Conservation (phyloP, 2,888 invertebrate genomes). For the Pseudococcus longispinus region DNA sequence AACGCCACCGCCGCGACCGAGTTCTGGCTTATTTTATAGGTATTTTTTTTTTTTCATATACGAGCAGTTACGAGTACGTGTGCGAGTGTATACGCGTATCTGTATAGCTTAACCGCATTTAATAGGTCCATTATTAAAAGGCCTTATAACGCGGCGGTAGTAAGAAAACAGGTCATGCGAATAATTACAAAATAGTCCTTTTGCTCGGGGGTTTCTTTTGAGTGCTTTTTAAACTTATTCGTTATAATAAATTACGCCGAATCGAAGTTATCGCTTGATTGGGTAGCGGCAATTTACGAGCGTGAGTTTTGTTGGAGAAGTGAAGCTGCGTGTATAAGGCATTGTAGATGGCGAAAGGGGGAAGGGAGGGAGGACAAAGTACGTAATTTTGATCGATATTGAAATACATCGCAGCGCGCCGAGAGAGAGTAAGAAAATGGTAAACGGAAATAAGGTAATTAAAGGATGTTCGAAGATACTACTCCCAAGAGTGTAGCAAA, state of each 20-base stretch:
- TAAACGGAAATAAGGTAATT: conserved; percentile 25
- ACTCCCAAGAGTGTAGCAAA: conserved; percentile 31
- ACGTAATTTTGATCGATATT: conserved; percentile 25
- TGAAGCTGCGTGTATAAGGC: background rate
- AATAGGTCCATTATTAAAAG: conserved; percentile 34
- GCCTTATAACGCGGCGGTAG: conserved; percentile 28
- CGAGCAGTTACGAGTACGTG: background rate
- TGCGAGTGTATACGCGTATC: background rate
- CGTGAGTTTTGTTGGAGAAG: background rate
- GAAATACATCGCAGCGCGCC: background rate
- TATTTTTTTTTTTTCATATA: background rate
- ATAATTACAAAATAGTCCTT: conserved; percentile 45
- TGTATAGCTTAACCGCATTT: conserved; percentile 5
- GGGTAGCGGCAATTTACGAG: conserved; percentile 41
- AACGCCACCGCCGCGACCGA: background rate
- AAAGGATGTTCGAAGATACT: conserved; percentile 21
- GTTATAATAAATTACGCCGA: conserved; percentile 38
- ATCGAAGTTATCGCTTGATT: conserved; percentile 17
- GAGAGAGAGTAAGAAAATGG: background rate
- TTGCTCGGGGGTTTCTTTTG: conserved; percentile 41
- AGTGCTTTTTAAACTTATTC: conserved; percentile 44
- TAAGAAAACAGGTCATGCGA: conserved; percentile 46
- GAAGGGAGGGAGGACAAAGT: background rate
- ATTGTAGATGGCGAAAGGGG: background rate
- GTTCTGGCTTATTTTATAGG: background rate